These are phyloP conservation scores for Sebastes variabilis DNA, from an alignment of 2,797 vertebrate species.

Conservation along the genomic window DNA sequence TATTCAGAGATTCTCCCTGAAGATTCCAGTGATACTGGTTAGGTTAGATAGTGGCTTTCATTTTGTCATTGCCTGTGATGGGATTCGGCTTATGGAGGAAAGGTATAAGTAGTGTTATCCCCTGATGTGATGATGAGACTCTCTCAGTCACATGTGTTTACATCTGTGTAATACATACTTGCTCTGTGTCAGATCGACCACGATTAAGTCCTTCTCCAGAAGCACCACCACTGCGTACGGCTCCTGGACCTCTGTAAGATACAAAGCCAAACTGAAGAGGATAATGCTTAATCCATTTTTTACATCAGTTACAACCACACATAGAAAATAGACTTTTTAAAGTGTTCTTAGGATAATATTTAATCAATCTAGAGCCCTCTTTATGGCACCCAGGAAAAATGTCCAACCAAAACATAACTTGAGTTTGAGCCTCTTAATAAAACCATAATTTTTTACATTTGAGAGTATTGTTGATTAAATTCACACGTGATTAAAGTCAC, in stretches of 20 bases:
- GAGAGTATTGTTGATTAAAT: not conserved
- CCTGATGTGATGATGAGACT: not conserved
- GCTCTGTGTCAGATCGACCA: slow-evolving; percentile 96
- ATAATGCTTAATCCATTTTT: not conserved
- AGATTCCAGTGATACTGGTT: not conserved
- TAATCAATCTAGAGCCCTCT: not conserved
- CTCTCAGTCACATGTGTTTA: not conserved
- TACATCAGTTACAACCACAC: not conserved
- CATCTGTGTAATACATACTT: slow-evolving; percentile 84
- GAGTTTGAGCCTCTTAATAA: not conserved
- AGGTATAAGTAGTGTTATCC: not conserved
- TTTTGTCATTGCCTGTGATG: not conserved
- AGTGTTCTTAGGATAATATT: not conserved
- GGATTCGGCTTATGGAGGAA: not conserved
- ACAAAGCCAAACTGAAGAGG: slow-evolving; percentile 21
- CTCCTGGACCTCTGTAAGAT: slow-evolving; percentile 93
- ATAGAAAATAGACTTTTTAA: not conserved
- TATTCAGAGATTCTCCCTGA: not conserved
- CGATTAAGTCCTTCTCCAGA: slow-evolving; percentile 97
- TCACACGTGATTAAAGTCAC: not conserved
- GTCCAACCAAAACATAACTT: not conserved
- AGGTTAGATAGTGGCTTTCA: not conserved
- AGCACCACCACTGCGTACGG: slow-evolving; percentile 96
- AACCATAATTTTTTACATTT: not conserved
- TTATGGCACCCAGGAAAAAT: not conserved